Evolutionary conservation across 2,113 vertebrate genomes (phyloP).

Genomic region (Pelvicachromis taeniatus): DNA sequence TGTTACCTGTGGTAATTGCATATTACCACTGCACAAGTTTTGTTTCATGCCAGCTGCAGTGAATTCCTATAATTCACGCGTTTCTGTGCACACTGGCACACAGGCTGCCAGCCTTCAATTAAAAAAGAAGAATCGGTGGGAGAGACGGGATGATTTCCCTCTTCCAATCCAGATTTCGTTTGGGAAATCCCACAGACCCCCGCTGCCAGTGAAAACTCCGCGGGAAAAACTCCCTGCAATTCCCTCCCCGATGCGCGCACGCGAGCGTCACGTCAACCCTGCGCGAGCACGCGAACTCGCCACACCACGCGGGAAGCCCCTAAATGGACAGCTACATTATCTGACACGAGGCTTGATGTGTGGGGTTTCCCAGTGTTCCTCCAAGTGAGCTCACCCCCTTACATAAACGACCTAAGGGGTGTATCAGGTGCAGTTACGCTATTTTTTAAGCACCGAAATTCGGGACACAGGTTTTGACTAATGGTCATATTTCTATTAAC

Average conservation of each 20-base stretch:
- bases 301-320: slow-evolving; percentile 12
- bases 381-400: not conserved
- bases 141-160: slow-evolving; percentile 11
- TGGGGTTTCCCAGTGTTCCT: slow-evolving; percentile 12
- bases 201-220: slow-evolving; percentile 48
- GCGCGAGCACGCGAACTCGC: not conserved
- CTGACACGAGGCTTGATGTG: not conserved
- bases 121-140: not conserved
- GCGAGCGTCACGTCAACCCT: not conserved
- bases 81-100: not conserved
- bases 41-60: not conserved
- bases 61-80: not conserved
- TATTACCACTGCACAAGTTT: not conserved
- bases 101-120: not conserved
- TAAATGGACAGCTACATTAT: not conserved
- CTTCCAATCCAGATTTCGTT: not conserved
- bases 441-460: not conserved
- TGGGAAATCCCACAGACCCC: slow-evolving; percentile 58
- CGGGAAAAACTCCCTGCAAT: slow-evolving; percentile 54
- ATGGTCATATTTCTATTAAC: not conserved
- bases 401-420: not conserved
- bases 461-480: not conserved
- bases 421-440: not conserved
- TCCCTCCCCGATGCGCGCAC: not conserved
- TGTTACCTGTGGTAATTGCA: too few relatives aligned